phyloP scores from a whole-genome alignment of 2,888 invertebrate species.

The Hyppa rectilinea region DNA sequence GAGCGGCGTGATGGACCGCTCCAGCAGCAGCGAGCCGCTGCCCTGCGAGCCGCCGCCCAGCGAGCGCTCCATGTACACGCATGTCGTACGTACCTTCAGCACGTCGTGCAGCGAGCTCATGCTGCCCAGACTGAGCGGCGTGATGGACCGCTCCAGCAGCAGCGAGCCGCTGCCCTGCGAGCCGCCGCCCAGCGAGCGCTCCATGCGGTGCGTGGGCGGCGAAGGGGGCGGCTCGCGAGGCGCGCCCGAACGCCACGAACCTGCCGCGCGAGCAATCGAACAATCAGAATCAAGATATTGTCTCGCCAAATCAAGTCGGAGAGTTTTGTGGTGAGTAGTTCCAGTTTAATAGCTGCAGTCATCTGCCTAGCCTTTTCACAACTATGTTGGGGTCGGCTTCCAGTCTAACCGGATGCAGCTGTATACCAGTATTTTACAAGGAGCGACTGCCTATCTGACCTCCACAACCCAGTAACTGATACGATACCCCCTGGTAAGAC shows the following conservation, averaged over 20 bases:
- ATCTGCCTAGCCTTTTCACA: too few relatives aligned
- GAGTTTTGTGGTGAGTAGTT: too few relatives aligned
- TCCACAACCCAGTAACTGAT: too few relatives aligned
- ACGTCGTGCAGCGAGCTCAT: constrained; percentile 95
- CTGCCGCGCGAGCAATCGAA: constrained; percentile 70
- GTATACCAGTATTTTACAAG: too few relatives aligned
- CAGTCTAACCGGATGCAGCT: too few relatives aligned
- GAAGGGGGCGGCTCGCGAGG: constrained; percentile 80
- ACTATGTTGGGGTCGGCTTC: too few relatives aligned
- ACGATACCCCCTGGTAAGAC: too few relatives aligned
- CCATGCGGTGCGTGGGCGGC: constrained; percentile 82
- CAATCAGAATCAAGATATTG: too few relatives aligned
- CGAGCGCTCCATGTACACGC: constrained; percentile 88
- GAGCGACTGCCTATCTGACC: too few relatives aligned
- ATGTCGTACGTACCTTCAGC: constrained; percentile 91
- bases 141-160: constrained; percentile 91
- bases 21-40: constrained; percentile 92
- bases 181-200: constrained; percentile 92
- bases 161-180: constrained; percentile 94
- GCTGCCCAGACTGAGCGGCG: constrained; percentile 94
- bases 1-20: constrained; percentile 92
- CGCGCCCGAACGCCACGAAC: constrained; percentile 81
- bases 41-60: constrained; percentile 94
- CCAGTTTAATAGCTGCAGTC: too few relatives aligned
- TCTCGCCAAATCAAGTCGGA: too few relatives aligned